A percentile compares a stretch with the other conserved stretches of the same genome.
phyloP scores from a whole-genome alignment of 2,797 vertebrate species.

The Emydoidea blandingii region DNA sequence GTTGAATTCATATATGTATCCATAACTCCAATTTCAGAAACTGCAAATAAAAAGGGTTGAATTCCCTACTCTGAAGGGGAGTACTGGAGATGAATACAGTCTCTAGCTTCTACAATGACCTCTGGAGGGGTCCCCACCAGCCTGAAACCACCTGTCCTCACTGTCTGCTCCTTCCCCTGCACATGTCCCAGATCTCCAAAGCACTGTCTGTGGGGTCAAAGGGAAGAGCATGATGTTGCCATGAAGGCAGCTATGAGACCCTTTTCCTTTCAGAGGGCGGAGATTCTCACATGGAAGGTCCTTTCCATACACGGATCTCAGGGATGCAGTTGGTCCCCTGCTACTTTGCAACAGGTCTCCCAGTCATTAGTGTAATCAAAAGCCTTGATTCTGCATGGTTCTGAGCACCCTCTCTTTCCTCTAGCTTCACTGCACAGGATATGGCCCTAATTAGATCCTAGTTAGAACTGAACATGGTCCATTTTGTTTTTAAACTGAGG shows the following conservation, averaged over 20 bases:
- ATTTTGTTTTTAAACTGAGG: conserved; percentile 30
- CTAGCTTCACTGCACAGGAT: background rate
- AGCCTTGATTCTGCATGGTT: background rate
- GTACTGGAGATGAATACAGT: background rate
- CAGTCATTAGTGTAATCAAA: background rate
- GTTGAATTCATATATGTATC: too few species aligned
- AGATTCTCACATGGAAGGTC: background rate
- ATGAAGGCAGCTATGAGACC: background rate
- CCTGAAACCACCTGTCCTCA: background rate
- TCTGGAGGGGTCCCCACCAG: background rate
- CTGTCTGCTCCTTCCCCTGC: background rate
- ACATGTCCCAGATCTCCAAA: background rate
- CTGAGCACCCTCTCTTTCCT: background rate
- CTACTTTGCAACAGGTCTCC: background rate
- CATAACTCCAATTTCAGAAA: too few species aligned
- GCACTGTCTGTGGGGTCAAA: background rate
- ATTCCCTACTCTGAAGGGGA: background rate
- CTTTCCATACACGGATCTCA: background rate
- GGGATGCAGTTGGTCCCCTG: background rate
- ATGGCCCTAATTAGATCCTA: background rate
- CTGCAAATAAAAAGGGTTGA: too few species aligned
- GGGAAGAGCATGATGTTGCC: background rate
- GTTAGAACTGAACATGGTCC: background rate
- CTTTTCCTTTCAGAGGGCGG: background rate
- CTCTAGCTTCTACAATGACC: background rate